Conservation (phyloP, 2,113 vertebrate genomes). For the Cebidichthys violaceus region DNA sequence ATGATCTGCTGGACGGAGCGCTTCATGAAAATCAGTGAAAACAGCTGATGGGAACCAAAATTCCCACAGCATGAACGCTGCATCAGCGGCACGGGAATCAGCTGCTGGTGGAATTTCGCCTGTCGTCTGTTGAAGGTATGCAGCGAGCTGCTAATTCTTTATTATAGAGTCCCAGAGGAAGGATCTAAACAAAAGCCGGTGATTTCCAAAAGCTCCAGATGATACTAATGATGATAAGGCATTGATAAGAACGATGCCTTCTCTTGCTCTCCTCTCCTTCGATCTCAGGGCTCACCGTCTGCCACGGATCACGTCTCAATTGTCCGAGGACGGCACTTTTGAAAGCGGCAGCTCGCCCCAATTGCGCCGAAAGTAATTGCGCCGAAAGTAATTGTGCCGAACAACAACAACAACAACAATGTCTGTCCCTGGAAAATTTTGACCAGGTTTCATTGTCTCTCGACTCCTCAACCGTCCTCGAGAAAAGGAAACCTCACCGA, state of each 20-base stretch:
- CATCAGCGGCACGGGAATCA: not conserved
- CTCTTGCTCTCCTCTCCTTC: not conserved
- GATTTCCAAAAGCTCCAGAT: conserved; percentile 8
- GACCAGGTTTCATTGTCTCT: conserved; percentile 16
- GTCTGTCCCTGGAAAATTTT: conserved; percentile 24
- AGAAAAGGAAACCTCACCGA: conserved; percentile 36
- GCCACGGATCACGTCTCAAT: conserved; percentile 33
- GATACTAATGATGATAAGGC: not conserved
- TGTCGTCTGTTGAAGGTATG: conserved; percentile 7
- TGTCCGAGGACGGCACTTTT: conserved; percentile 20
- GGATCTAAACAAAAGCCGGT: conserved; percentile 31
- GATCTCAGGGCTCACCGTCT: conserved; percentile 5
- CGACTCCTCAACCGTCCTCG: conserved; percentile 24
- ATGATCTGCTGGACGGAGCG: conserved; percentile 25
- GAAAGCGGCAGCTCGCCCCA: conserved; percentile 13
- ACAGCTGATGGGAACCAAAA: conserved; percentile 14
- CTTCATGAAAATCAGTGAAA: conserved; percentile 23
- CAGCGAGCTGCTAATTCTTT: conserved; percentile 31
- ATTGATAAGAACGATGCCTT: not conserved
- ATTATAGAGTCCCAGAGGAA: not conserved
- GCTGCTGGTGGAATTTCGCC: conserved; percentile 8
- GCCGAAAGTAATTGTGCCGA: conserved; percentile 24
- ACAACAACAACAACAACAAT: no score
- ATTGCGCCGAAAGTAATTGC: conserved; percentile 23
- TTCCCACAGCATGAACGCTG: not conserved